phyloP scores from a whole-genome alignment of 2,113 vertebrate genomes.

The Gallinago paraguaiae region DNA sequence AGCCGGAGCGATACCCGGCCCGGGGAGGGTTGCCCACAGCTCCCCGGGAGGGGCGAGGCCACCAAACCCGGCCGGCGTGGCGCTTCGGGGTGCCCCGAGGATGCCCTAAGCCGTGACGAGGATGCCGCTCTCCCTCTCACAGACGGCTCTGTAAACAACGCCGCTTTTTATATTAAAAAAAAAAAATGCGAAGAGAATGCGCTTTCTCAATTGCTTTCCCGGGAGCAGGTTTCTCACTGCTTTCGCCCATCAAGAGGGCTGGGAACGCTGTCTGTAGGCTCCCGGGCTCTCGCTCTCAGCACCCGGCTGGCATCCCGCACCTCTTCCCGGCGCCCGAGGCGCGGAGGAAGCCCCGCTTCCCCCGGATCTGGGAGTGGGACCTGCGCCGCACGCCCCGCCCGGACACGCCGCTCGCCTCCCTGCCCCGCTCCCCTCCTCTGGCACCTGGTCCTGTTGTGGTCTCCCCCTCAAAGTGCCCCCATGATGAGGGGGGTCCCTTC shows the following conservation, averaged over 20 bases:
- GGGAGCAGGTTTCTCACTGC: not conserved
- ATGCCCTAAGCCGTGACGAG: not conserved
- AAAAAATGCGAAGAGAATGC: too few species aligned
- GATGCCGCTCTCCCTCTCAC: not conserved
- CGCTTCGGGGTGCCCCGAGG: not conserved
- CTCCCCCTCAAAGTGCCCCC: not conserved
- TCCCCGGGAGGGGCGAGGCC: not conserved
- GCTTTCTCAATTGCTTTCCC: not conserved
- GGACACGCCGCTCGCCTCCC: not conserved
- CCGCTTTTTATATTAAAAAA: not conserved
- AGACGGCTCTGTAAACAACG: not conserved
- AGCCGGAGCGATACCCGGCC: not conserved
- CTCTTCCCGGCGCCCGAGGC: not conserved
- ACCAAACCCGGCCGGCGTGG: not conserved
- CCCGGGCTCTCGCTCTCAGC: not conserved
- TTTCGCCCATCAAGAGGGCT: not conserved
- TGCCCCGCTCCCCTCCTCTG: not conserved
- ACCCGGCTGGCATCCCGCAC: not conserved
- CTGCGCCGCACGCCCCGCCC: not conserved
- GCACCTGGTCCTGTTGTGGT: not conserved
- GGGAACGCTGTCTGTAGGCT: not conserved
- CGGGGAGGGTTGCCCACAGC: not conserved
- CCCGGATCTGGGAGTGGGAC: not conserved
- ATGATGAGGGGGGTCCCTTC: not conserved
- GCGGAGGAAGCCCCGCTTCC: not conserved